Evolutionary conservation across 2,113 vertebrate genomes (phyloP).

Genomic region (Gasterosteus nipponicus): DNA sequence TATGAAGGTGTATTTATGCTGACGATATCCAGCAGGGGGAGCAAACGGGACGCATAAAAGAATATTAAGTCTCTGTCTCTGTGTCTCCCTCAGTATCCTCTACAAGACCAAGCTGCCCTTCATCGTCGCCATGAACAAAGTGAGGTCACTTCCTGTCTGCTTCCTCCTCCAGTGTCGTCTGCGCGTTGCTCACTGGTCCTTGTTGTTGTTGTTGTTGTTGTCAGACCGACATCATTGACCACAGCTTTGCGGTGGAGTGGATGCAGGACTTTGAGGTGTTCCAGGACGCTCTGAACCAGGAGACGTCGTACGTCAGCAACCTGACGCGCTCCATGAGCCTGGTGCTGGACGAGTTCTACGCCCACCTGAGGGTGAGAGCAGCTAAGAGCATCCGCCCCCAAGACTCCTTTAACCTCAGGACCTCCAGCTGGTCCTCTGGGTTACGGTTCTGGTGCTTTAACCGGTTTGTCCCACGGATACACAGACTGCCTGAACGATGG

Average conservation of each 20-base stretch:
- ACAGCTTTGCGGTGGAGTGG: constrained; percentile 98
- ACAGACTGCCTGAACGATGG: no score
- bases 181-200: no score
- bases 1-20: no score
- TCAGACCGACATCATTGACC: constrained; percentile 96
- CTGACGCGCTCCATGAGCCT: constrained; percentile 98
- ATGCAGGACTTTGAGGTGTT: constrained; percentile 98
- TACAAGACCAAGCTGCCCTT: constrained; percentile 99
- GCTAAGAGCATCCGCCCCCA: no score
- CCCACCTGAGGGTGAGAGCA: constrained; percentile 85
- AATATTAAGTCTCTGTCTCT: not conserved
- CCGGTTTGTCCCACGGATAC: no score
- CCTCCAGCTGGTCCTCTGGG: no score
- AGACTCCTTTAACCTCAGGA: no score
- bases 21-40: not conserved
- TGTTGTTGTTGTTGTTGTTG: not conserved
- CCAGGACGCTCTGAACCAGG: constrained; percentile 95
- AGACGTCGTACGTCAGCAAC: constrained; percentile 93
- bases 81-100: constrained; percentile 86
- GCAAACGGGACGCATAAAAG: not conserved
- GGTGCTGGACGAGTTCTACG: constrained; percentile 96
- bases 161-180: accelerated
- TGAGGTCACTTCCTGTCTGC: constrained; percentile 69
- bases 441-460: no score
- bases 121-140: constrained; percentile 98